Evolutionary conservation across 1,140 invertebrate species (phyloP).

Genomic region (Drosophila ananassae): DNA sequence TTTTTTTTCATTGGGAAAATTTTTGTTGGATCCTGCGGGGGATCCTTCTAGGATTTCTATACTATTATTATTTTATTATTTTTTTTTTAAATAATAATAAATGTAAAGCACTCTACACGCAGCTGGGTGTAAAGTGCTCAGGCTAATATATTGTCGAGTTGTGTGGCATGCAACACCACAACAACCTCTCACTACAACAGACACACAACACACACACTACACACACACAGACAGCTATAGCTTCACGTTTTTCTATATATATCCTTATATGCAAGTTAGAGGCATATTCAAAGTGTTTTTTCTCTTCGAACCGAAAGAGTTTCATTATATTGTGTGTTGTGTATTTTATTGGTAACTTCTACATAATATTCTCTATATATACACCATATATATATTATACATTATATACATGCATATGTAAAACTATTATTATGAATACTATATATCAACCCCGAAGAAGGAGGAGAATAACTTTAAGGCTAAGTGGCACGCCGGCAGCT

Average conservation of each 20-base stretch:
- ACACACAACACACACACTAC: conserved; percentile 16
- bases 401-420: conserved; percentile 56
- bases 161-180: conserved; percentile 9
- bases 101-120: conserved; percentile 71
- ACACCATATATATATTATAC: conserved; percentile 26
- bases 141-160: conserved; percentile 23
- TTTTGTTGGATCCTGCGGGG: conserved; percentile 23
- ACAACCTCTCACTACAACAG: not conserved
- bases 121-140: conserved; percentile 65
- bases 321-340: conserved; percentile 75
- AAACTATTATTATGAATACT: conserved; percentile 54
- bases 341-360: conserved; percentile 71
- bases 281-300: conserved; percentile 29
- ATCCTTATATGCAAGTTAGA: conserved; percentile 17
- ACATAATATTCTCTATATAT: conserved; percentile 47
- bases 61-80: conserved; percentile 43
- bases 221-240: conserved; percentile 11
- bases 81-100: conserved; percentile 48
- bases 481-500: conserved; percentile 11
- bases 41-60: conserved; percentile 35
- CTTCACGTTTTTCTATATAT: conserved; percentile 24
- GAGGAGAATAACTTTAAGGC: conserved; percentile 14
- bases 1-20: conserved; percentile 21
- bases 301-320: conserved; percentile 63
- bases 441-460: conserved; percentile 36